Percentiles rank a stretch among this genome's conserved stretches.
These are phyloP conservation scores for Nemurella pictetii DNA, from an alignment of 2,888 invertebrate genomes.

Conservation along the genomic window DNA sequence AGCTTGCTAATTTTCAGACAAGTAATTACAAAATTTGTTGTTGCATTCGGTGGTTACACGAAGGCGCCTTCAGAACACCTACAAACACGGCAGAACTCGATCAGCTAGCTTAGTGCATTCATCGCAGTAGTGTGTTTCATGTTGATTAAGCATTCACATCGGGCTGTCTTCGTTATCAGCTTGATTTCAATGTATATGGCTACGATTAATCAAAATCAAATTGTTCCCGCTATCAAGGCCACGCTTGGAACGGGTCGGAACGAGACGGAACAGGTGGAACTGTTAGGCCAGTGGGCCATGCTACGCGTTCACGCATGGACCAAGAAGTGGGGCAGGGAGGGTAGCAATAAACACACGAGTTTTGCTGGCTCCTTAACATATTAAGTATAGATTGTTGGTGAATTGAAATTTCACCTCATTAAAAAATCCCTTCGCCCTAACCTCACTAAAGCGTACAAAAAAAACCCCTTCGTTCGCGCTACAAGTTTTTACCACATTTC, in stretches of 20 bases:
- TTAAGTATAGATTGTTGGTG: background rate
- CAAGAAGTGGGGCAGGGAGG: too few species aligned
- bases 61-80: background rate
- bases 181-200: background rate
- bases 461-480: background rate
- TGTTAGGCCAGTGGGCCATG: too few species aligned
- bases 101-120: background rate
- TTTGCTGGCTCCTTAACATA: background rate
- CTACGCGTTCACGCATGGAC: too few species aligned
- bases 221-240: background rate
- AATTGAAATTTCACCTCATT: background rate
- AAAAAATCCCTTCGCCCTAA: background rate
- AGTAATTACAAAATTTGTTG: background rate
- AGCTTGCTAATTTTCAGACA: background rate
- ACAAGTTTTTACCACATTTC: background rate
- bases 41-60: background rate
- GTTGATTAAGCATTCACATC: background rate
- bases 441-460: background rate
- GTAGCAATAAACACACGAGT: too few species aligned
- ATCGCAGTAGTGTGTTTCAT: background rate
- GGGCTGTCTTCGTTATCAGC: background rate
- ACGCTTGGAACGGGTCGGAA: background rate
- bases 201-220: background rate
- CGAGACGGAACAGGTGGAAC: background rate
- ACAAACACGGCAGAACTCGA: background rate